phyloP scores from a whole-genome alignment of 2,797 vertebrate species.

The Cossypha niveicapilla region DNA sequence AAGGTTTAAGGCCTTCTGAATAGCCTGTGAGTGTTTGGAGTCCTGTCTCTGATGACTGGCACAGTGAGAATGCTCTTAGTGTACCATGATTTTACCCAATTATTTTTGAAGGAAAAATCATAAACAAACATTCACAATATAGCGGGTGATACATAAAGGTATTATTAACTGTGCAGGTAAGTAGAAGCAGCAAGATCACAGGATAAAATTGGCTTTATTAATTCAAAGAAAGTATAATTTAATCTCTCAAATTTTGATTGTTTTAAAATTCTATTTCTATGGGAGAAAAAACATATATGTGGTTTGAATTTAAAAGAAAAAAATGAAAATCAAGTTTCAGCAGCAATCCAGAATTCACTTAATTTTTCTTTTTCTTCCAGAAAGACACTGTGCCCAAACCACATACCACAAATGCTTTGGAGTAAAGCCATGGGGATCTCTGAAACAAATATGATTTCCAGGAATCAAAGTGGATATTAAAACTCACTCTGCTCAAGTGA shows the following conservation, averaged over 20 bases:
- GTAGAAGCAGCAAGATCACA: not conserved
- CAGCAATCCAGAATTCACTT: not conserved
- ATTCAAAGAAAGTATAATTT: not conserved
- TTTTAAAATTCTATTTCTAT: not conserved
- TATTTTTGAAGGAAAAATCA: not conserved
- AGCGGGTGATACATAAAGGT: not conserved
- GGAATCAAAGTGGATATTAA: not conserved
- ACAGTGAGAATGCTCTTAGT: not conserved
- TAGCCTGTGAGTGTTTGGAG: not conserved
- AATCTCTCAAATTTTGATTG: not conserved
- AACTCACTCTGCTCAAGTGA: not conserved
- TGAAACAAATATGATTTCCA: not conserved
- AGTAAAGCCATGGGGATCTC: not conserved
- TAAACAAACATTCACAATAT: not conserved
- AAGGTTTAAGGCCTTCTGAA: not conserved
- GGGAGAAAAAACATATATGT: not conserved
- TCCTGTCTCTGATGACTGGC: not conserved
- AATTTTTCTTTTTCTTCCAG: not conserved
- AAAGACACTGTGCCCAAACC: not conserved
- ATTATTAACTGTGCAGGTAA: not conserved
- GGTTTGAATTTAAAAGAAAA: not conserved
- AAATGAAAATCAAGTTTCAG: not conserved
- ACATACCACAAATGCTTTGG: not conserved
- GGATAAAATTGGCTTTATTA: not conserved
- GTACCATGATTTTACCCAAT: not conserved